A percentile compares a stretch with the other conserved stretches of the same genome.
Conservation (phyloP, 2,113 vertebrate species). For the Charadrius vociferus region DNA sequence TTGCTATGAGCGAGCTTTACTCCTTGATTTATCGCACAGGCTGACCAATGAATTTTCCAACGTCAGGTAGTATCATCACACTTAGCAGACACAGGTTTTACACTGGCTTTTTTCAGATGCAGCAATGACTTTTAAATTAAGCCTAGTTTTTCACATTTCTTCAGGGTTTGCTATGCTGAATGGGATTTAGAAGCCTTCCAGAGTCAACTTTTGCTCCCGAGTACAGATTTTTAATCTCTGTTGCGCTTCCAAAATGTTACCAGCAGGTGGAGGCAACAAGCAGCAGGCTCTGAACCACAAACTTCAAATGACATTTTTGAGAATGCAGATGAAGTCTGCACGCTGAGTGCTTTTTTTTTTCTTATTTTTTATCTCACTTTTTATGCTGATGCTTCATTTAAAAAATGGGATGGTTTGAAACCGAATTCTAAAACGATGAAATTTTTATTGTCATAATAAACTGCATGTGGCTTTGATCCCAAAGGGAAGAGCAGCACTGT, state of each 20-base stretch:
- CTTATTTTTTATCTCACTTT: not conserved
- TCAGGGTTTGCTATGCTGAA: not conserved
- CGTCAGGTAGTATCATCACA: not conserved
- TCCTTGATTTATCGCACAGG: not conserved
- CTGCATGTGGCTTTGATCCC: constrained; percentile 1
- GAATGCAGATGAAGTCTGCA: not conserved
- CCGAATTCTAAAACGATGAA: constrained; percentile 17
- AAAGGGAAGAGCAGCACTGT: not conserved
- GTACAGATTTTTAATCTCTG: not conserved
- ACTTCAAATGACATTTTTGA: not conserved
- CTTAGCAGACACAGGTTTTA: not conserved
- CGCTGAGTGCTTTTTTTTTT: not conserved
- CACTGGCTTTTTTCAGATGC: not conserved
- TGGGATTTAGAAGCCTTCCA: not conserved
- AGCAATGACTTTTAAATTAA: constrained; percentile 25
- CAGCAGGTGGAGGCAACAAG: constrained; percentile 79
- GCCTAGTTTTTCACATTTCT: not conserved
- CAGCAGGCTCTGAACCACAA: not conserved
- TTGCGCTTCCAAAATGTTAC: constrained; percentile 47
- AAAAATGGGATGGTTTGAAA: not conserved
- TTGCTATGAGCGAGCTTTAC: not conserved
- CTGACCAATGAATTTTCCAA: not conserved
- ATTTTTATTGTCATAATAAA: not conserved
- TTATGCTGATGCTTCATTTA: constrained; percentile 30
- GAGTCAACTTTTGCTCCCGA: not conserved